Conservation (phyloP, 2,888 invertebrate species). For the Plebejus anna region DNA sequence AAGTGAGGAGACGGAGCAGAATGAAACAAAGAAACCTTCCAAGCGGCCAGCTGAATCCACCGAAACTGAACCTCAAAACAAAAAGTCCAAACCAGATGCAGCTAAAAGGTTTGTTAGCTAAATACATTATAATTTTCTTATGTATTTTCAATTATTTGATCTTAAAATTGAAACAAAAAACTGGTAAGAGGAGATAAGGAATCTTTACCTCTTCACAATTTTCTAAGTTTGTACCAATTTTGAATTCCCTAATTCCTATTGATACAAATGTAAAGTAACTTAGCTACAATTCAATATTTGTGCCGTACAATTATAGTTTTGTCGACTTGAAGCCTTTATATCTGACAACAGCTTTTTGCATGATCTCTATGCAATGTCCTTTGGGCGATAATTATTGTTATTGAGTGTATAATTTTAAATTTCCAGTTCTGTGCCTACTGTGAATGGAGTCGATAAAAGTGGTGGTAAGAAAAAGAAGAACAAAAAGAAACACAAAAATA, state of each 20-base stretch:
- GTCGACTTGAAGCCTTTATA: neutral
- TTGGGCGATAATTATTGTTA: too few species aligned
- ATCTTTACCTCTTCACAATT: too few species aligned
- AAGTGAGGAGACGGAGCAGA: constrained; percentile 43
- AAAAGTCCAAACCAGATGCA: constrained; percentile 52
- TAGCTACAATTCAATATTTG: too few species aligned
- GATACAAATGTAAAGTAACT: too few species aligned
- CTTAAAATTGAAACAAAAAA: too few species aligned
- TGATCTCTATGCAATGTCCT: too few species aligned
- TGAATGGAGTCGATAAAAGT: constrained; percentile 36
- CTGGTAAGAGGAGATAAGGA: too few species aligned
- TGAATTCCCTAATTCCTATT: too few species aligned
- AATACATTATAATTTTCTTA: too few species aligned
- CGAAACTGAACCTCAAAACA: constrained; percentile 48
- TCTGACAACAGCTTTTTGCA: neutral
- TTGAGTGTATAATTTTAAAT: constrained; percentile 22
- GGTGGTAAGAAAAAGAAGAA: constrained; percentile 42
- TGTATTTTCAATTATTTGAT: too few species aligned
- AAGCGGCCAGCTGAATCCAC: constrained; percentile 52
- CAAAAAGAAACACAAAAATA: constrained; percentile 37
- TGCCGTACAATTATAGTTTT: too few species aligned
- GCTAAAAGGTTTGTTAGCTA: constrained; percentile 40
- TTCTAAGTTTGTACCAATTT: too few species aligned
- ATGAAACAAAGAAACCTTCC: constrained; percentile 41
- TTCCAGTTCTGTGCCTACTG: constrained; percentile 44